A percentile compares a stretch with the other conserved stretches of the same genome.
These are phyloP conservation scores for Andrena haemorrhoa DNA, from an alignment of 2,888 invertebrate species.

Conservation along the genomic window DNA sequence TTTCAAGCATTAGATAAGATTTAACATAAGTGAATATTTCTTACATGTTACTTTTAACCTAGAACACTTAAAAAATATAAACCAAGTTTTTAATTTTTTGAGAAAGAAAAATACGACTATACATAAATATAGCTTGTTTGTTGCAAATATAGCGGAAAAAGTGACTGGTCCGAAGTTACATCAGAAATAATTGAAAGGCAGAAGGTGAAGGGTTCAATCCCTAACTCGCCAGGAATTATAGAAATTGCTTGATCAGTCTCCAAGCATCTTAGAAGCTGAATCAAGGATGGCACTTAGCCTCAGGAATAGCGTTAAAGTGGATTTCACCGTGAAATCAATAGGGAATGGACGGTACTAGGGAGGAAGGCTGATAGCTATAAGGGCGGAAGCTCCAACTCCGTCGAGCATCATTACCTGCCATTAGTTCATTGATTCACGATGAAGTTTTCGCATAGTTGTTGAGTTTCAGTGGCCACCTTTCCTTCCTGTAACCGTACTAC, in stretches of 20 bases:
- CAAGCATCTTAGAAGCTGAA: constrained; percentile 41
- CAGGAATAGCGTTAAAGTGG: constrained; percentile 63
- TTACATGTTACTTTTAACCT: background rate
- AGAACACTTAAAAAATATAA: background rate
- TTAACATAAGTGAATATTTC: too few relatives aligned
- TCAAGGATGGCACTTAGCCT: constrained; percentile 56
- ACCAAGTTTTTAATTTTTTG: too few relatives aligned
- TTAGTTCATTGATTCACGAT: constrained; percentile 66
- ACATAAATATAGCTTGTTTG: background rate
- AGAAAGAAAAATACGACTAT: background rate
- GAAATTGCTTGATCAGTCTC: constrained; percentile 54
- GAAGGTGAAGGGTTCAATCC: background rate
- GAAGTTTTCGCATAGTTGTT: constrained; percentile 63
- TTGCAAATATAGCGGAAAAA: background rate
- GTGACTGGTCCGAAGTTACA: background rate
- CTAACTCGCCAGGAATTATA: constrained; percentile 22
- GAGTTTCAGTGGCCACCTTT: constrained; percentile 37
- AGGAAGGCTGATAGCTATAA: constrained; percentile 45
- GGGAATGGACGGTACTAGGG: constrained; percentile 53
- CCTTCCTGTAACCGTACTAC: background rate
- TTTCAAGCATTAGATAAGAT: too few relatives aligned
- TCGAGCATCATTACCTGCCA: constrained; percentile 67
- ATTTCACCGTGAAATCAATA: constrained; percentile 65
- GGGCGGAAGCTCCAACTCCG: constrained; percentile 59
- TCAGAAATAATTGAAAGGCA: background rate